phyloP scores from a whole-genome alignment of 2,113 vertebrate genomes.

The Hyla sarda region DNA sequence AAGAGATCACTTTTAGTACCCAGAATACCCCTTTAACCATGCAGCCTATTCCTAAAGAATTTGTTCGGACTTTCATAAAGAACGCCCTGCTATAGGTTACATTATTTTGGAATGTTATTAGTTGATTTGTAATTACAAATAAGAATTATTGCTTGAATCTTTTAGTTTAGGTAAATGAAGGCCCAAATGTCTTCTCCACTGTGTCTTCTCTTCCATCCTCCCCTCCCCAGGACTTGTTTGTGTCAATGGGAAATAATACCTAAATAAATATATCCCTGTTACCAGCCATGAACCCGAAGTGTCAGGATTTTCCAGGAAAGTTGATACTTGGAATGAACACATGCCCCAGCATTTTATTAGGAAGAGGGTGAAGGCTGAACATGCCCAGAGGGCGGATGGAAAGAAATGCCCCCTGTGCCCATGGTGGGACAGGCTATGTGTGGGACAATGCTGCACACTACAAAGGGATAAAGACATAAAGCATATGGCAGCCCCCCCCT shows the following conservation, averaged over 20 bases:
- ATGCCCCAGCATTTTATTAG: not conserved
- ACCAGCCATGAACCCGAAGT: not conserved
- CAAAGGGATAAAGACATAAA: conserved; percentile 47
- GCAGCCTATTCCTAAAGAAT: no score
- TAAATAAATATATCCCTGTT: not conserved
- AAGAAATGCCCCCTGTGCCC: not conserved
- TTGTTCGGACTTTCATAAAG: no score
- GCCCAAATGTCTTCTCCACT: not conserved
- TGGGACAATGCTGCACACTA: conserved; percentile 53
- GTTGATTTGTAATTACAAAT: no score
- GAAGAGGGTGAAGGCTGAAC: not conserved
- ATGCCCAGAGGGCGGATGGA: conserved; percentile 43
- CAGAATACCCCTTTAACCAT: no score
- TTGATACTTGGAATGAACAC: conserved; percentile 1
- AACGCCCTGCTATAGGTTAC: no score
- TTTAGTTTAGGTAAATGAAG: not conserved
- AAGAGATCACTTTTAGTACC: no score
- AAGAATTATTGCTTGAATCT: not conserved
- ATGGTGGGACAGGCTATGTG: no score
- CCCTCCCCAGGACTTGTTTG: not conserved
- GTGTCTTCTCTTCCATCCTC: not conserved
- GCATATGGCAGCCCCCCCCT: conserved; percentile 22
- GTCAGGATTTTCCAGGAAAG: conserved; percentile 16
- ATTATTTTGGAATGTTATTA: no score
- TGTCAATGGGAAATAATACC: not conserved